phyloP scores from a whole-genome alignment of 2,113 vertebrate genomes.

The Macaca fascicularis region T2T-MFA8v1.1 NC_088391.1:82612501-82613000 shows the following conservation, averaged over 20 bases:
- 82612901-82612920: background rate
- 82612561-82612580: background rate
- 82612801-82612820: background rate
- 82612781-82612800: background rate
- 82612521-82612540: background rate
- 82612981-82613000: conserved; percentile 27
- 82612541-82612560: conserved; percentile 10
- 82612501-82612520: background rate
- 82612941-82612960: background rate
- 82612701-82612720: background rate
- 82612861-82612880: background rate
- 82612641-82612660: background rate
- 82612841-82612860: background rate
- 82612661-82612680: background rate
- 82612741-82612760: background rate
- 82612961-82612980: background rate
- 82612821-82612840: background rate
- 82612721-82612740: background rate
- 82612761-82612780: background rate
- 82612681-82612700: background rate
- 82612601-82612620: conserved; percentile 26
- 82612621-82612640: background rate
- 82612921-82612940: background rate
- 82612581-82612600: background rate
- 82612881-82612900: background rate